A percentile compares a stretch with the other conserved stretches of the same genome.
These are phyloP conservation scores for Epizoanthus stellaris DNA, from an alignment of 92 coral and sea anemone species.

Conservation along the genomic window DNA sequence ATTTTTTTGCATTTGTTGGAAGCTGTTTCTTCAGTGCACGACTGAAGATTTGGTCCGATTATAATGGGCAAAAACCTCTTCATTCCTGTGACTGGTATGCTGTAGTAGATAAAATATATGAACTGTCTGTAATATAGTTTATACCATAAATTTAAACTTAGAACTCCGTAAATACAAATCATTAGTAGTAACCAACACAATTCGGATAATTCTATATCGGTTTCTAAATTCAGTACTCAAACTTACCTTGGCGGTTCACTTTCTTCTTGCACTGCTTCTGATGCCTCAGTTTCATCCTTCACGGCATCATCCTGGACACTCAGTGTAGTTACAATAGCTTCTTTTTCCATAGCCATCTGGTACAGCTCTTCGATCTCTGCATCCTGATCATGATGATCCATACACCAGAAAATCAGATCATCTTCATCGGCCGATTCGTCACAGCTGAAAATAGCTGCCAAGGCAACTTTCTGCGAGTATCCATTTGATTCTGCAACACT, in stretches of 20 bases:
- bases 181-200: too few relatives aligned
- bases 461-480: constrained; percentile 66
- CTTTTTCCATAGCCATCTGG: constrained; percentile 7
- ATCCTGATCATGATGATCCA: constrained; percentile 66
- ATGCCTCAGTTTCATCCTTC: background rate
- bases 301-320: background rate
- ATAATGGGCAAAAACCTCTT: too few relatives aligned
- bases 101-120: too few relatives aligned
- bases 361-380: constrained; percentile 39
- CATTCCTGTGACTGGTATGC: too few relatives aligned
- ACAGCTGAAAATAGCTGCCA: constrained; percentile 66
- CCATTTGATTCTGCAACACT: constrained; percentile 57
- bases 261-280: background rate
- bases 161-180: too few relatives aligned
- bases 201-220: background rate
- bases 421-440: constrained; percentile 63
- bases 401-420: constrained; percentile 77
- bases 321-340: background rate
- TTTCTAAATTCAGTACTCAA: background rate
- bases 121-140: too few relatives aligned
- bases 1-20: too few relatives aligned
- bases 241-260: constrained; percentile 13
- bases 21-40: too few relatives aligned
- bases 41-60: too few relatives aligned
- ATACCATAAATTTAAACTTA: too few relatives aligned